Conservation (phyloP, 2,113 vertebrate species). For the Bubo scandiacus region DNA sequence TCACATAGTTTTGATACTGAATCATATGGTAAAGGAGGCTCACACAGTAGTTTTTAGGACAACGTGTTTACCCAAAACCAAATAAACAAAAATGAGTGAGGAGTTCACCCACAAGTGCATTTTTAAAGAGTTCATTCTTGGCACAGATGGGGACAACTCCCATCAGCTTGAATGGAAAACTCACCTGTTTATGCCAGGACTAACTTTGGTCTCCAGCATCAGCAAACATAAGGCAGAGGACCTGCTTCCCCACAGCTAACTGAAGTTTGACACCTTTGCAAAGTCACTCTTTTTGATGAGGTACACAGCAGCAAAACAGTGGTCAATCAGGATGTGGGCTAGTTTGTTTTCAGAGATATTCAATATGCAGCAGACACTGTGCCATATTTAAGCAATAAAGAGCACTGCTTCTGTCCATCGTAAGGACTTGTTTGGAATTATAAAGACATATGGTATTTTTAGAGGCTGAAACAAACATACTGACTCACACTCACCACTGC, state of each 20-base stretch:
- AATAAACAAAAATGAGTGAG: slow-evolving; percentile 31
- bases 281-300: not conserved
- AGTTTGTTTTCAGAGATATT: not conserved
- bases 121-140: not conserved
- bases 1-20: slow-evolving; percentile 14
- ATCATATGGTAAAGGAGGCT: not conserved
- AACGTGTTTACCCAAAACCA: not conserved
- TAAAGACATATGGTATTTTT: slow-evolving; percentile 64
- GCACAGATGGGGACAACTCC: not conserved
- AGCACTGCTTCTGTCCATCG: slow-evolving; percentile 19
- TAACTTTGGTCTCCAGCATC: not conserved
- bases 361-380: not conserved
- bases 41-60: not conserved
- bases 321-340: not conserved
- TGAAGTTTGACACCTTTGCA: not conserved
- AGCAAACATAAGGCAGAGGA: not conserved
- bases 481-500: slow-evolving; percentile 60
- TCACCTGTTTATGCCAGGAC: slow-evolving; percentile 35
- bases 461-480: slow-evolving; percentile 66
- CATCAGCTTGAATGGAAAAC: not conserved
- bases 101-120: not conserved
- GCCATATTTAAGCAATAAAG: not conserved
- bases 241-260: not conserved
- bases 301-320: not conserved
- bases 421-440: slow-evolving; percentile 50